phyloP scores from a whole-genome alignment of 2,797 vertebrate genomes.

The Lycodopsis pacificus region DNA sequence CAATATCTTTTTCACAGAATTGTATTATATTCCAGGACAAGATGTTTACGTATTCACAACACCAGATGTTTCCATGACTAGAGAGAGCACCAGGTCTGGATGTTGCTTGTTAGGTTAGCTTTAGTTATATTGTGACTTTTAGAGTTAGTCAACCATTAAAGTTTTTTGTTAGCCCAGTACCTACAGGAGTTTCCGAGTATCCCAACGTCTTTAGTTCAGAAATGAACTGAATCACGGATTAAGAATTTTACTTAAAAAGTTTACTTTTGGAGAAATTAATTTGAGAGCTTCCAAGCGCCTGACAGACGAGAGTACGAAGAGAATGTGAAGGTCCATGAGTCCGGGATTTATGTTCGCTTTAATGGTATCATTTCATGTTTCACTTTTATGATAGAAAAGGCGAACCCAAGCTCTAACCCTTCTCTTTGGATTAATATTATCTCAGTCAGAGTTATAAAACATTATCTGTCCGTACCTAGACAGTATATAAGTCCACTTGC shows the following conservation, averaged over 20 bases:
- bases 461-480: constrained; percentile 85
- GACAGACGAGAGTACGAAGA: background rate
- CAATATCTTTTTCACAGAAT: background rate
- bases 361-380: background rate
- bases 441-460: background rate
- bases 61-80: background rate
- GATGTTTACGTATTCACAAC: background rate
- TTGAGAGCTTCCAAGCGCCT: background rate
- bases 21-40: background rate
- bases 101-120: no score
- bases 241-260: background rate
- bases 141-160: no score
- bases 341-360: background rate
- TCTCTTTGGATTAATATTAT: background rate
- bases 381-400: no score
- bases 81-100: background rate
- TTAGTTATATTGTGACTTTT: no score
- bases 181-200: no score
- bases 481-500: constrained; percentile 98
- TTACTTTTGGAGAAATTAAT: background rate
- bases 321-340: background rate
- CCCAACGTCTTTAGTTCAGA: no score
- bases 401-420: background rate
- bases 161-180: no score
- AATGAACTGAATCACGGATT: no score